These are phyloP conservation scores for Larimichthys crocea DNA, from an alignment of 2,113 vertebrate species.

Conservation along the genomic window DNA sequence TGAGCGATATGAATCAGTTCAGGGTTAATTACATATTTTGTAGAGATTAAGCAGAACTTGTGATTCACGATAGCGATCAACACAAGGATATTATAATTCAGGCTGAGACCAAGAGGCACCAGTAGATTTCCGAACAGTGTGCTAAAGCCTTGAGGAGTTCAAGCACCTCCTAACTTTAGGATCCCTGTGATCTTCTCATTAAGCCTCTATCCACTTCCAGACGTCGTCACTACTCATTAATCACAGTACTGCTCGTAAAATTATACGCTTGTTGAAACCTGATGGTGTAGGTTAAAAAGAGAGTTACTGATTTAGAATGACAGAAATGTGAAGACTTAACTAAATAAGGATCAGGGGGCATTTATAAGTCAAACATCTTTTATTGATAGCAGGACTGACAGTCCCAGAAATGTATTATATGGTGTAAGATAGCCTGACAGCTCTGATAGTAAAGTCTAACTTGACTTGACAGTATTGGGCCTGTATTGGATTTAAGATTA, in stretches of 20 bases:
- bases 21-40: conserved; percentile 80
- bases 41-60: conserved; percentile 74
- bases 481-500: neutral
- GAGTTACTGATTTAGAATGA: neutral
- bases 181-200: conserved; percentile 52
- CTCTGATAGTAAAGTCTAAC: neutral
- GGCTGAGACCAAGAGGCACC: conserved; percentile 61
- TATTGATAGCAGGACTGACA: neutral
- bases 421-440: neutral
- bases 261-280: conserved; percentile 7
- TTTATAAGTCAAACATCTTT: neutral
- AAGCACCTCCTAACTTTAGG: conserved; percentile 54
- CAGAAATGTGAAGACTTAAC: neutral
- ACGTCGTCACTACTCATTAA: conserved; percentile 39
- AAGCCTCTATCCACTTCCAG: conserved; percentile 44
- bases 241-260: conserved; percentile 16
- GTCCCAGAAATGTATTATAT: neutral
- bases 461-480: neutral
- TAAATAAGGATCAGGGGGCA: conserved; percentile 3
- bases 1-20: conserved; percentile 77
- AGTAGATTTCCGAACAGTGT: conserved; percentile 48
- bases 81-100: conserved; percentile 68
- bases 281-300: conserved; percentile 6
- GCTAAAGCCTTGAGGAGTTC: conserved; percentile 44
- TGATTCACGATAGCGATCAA: conserved; percentile 76